phyloP scores from a whole-genome alignment of 2,113 vertebrate genomes.

The Myodes glareolus region DNA sequence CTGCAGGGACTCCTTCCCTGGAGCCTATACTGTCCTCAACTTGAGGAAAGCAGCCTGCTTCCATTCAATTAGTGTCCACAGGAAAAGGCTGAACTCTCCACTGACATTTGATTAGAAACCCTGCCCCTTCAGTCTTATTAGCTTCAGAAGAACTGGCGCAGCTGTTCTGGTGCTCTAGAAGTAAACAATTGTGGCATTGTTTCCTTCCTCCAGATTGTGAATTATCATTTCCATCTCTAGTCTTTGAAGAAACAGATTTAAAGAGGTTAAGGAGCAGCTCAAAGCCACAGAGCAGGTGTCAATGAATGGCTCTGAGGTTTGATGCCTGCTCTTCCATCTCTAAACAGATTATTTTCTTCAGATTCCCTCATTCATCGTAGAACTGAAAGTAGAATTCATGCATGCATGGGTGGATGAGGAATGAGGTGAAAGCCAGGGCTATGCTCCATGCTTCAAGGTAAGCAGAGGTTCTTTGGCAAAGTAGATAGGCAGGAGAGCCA shows the following conservation, averaged over 20 bases:
- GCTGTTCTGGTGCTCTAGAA: too few relatives aligned
- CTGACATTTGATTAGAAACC: too few relatives aligned
- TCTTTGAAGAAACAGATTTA: not conserved
- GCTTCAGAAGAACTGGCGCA: too few relatives aligned
- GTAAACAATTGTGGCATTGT: too few relatives aligned
- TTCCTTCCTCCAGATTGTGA: too few relatives aligned
- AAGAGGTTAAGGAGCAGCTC: not conserved
- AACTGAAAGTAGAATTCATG: not conserved
- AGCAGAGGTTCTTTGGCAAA: not conserved
- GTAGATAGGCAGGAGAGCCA: not conserved
- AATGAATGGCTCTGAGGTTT: not conserved
- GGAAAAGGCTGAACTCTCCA: too few relatives aligned
- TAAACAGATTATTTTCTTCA: not conserved
- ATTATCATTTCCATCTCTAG: too few relatives aligned
- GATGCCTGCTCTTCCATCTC: not conserved
- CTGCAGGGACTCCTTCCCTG: too few relatives aligned
- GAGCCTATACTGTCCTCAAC: too few relatives aligned
- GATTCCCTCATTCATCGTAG: not conserved
- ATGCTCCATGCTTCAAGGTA: not conserved
- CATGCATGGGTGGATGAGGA: not conserved
- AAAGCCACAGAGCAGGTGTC: not conserved
- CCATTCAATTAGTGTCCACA: too few relatives aligned
- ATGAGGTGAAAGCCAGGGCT: not conserved
- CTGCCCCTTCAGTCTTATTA: too few relatives aligned
- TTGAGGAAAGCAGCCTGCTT: too few relatives aligned